These are phyloP conservation scores for Machimus rusticus DNA, from an alignment of 2,888 invertebrate genomes.

Conservation along the genomic window DNA sequence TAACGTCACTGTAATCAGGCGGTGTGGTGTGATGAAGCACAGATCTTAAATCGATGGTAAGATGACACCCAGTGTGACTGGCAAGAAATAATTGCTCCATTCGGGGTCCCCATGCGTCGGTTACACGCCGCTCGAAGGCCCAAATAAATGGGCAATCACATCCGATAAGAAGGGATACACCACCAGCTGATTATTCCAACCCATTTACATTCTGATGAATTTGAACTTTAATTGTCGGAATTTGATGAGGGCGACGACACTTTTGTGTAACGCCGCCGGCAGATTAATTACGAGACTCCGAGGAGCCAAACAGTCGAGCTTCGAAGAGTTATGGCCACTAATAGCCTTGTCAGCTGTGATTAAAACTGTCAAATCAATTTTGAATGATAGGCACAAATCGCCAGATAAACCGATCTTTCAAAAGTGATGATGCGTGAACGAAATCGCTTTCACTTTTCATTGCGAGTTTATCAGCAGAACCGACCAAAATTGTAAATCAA, in stretches of 20 bases:
- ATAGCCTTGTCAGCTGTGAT: slow-evolving; percentile 15
- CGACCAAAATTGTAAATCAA: background rate
- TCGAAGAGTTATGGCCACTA: slow-evolving; percentile 13
- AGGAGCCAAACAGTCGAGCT: background rate
- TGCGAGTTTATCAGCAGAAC: background rate
- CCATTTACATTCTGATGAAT: slow-evolving; percentile 30
- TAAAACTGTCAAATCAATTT: slow-evolving; percentile 33
- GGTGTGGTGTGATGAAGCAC: background rate
- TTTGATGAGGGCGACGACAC: slow-evolving; percentile 31
- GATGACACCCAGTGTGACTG: slow-evolving; percentile 6
- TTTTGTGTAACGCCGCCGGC: slow-evolving; percentile 6
- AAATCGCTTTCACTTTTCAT: slow-evolving; percentile 5
- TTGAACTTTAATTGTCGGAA: slow-evolving; percentile 34
- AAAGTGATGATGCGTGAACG: slow-evolving; percentile 1
- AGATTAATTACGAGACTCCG: slow-evolving; percentile 5
- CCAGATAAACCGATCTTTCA: background rate
- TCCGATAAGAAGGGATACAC: slow-evolving; percentile 5
- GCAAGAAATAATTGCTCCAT: slow-evolving; percentile 1
- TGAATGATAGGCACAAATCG: background rate
- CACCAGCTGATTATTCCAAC: slow-evolving; percentile 28
- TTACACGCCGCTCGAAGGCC: background rate
- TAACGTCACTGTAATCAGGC: background rate
- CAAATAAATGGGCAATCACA: slow-evolving; percentile 25
- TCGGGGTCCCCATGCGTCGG: background rate
- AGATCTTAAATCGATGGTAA: background rate